These are phyloP conservation scores for Ceryle rudis DNA, from an alignment of 2,797 vertebrate genomes.

Conservation along the genomic window DNA sequence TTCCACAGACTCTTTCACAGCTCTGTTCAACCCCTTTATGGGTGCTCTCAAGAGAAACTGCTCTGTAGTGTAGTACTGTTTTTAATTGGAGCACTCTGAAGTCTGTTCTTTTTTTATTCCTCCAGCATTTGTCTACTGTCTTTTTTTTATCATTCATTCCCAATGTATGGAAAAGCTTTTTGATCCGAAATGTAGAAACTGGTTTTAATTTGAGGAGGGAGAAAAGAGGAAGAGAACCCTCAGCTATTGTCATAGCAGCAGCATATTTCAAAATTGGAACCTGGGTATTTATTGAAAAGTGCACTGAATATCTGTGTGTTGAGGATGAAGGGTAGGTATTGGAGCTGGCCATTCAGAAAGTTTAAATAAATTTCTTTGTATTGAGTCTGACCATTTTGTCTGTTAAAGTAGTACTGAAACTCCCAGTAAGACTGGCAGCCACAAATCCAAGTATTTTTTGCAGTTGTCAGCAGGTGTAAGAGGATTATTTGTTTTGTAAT, in stretches of 20 bases:
- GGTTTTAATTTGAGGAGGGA: neutral
- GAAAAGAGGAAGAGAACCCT: neutral
- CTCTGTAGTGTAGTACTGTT: neutral
- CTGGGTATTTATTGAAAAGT: neutral
- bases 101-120: neutral
- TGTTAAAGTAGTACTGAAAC: neutral
- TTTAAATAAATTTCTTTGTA: neutral
- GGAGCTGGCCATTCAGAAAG: neutral
- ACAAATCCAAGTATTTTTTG: neutral
- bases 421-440: neutral
- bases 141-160: neutral
- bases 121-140: neutral
- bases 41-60: neutral
- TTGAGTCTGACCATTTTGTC: neutral
- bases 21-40: neutral
- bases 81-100: neutral
- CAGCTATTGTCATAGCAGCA: neutral
- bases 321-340: neutral
- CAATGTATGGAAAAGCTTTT: neutral
- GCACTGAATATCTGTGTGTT: neutral
- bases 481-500: constrained; percentile 48
- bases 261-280: neutral
- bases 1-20: neutral
- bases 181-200: neutral
- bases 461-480: neutral